Conservation (phyloP, 2,888 invertebrate genomes). For the Drosophila flavopinicola region DNA sequence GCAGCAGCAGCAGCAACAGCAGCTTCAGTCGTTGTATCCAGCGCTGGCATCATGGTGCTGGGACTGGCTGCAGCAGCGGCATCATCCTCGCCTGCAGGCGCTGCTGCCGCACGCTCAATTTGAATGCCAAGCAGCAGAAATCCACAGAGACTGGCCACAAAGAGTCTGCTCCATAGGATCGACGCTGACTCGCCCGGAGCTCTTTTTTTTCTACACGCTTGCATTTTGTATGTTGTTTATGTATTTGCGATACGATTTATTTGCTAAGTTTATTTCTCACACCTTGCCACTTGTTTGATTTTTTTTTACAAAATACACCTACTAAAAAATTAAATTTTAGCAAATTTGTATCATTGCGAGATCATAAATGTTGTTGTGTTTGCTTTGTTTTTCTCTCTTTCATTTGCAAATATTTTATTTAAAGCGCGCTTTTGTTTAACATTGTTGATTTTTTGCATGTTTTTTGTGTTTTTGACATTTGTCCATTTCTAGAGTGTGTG, state of each 20-base stretch:
- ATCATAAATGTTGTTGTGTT: slow-evolving; percentile 13
- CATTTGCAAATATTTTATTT: slow-evolving; percentile 28
- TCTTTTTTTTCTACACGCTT: slow-evolving; percentile 69
- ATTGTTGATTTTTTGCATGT: slow-evolving; percentile 53
- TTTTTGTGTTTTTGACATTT: slow-evolving; percentile 58
- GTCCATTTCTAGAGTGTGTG: slow-evolving; percentile 31
- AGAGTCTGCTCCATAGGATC: slow-evolving; percentile 60
- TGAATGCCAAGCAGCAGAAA: slow-evolving; percentile 80
- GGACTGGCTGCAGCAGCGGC: slow-evolving; percentile 49
- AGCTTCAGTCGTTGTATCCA: slow-evolving; percentile 55
- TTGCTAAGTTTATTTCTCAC: slow-evolving; percentile 59
- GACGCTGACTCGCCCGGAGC: slow-evolving; percentile 45
- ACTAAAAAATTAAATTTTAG: slow-evolving; percentile 36
- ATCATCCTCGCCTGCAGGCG: slow-evolving; percentile 74
- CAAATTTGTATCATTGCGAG: slow-evolving; percentile 27
- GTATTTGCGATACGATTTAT: slow-evolving; percentile 11
- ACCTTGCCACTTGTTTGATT: slow-evolving; percentile 66
- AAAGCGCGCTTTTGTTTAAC: slow-evolving; percentile 38
- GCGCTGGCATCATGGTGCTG: slow-evolving; percentile 56
- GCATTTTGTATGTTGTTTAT: slow-evolving; percentile 57
- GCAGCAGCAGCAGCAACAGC: slow-evolving; percentile 20
- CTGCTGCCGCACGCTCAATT: slow-evolving; percentile 76
- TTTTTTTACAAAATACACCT: slow-evolving; percentile 38
- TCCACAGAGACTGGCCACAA: slow-evolving; percentile 74
- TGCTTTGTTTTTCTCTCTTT: slow-evolving; percentile 19